Base-by-base conservation (phyloP, 35 echinoderm and acorn worm species). In the Acanthaster planci region DNA sequence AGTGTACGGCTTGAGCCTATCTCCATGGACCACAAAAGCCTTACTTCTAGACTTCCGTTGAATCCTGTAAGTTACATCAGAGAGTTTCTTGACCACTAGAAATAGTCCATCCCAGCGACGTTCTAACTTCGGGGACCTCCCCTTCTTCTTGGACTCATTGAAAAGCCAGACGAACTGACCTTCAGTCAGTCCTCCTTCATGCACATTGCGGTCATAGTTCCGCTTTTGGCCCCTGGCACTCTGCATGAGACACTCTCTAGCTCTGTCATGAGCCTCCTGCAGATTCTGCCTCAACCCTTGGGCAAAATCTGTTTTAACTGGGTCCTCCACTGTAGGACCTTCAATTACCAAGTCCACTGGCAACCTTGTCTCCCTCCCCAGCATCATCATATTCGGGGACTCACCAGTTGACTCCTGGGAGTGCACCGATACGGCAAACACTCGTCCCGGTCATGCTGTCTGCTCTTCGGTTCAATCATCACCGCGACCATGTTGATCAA, bases 311-410 rank as follows among this genome's bases (percentile, higher is more conserved):
- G 77, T 79, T 37, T 0, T 18, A 17, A 21, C 0, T 23, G 6
- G 15, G n/a, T 51, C 77, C 37, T 79, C 77, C 5, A 51, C 44
- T 23, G 29, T 38, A 19, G 4, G 7, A 44, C 37, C 21, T 22
- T 39, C 83, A 0, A 85, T 18, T 14, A 26, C 2, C 60, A 85
- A 76, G 6, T 85, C 83, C 17, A 85, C 35, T 34, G 60, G 83
- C 3, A 39, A 3, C 16, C 40, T 38, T 4, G 44, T 42, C 60
- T 85, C 83, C 19, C 60, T 27, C 27, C 87, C 80, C 6, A 82
- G 60, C 86, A 92, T 97, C 37, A 93, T 40, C 47, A 87, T 77
- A 16, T 57, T 85, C 8, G 90, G 94, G 1, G 84, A 81, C 17
- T 89, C 37, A 3, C 87, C 94, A 27, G 86, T 92, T 10, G 87